Percentiles rank a stretch among this genome's conserved stretches.
Evolutionary conservation across 1,140 invertebrate genomes (phyloP).

Genomic region (Drosophila burlai): DNA sequence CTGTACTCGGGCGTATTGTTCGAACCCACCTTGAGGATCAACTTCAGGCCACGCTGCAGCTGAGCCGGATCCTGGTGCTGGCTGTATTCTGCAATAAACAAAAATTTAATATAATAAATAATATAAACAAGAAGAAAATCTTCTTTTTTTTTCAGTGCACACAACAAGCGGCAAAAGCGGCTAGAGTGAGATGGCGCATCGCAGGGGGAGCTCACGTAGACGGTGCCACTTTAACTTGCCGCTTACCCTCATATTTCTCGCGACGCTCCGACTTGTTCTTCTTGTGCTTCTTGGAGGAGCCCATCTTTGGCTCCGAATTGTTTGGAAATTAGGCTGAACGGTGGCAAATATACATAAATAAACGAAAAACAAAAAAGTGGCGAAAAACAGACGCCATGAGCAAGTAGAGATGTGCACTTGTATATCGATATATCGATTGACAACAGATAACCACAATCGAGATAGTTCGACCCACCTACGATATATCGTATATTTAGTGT

Average conservation of each 20-base stretch:
- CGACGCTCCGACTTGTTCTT: slow-evolving; percentile 90
- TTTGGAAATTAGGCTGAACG: slow-evolving; percentile 15
- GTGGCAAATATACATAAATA: slow-evolving; percentile 43
- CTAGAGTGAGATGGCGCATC: slow-evolving; percentile 24
- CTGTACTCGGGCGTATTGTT: slow-evolving; percentile 90
- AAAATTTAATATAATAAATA: not conserved
- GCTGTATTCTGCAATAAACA: slow-evolving; percentile 79
- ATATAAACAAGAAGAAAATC: not conserved
- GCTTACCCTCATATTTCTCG: slow-evolving; percentile 88
- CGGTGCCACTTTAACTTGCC: not conserved
- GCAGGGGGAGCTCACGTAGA: slow-evolving; percentile 28
- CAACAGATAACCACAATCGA: too few relatives aligned
- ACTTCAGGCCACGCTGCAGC: slow-evolving; percentile 89
- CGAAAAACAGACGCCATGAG: slow-evolving; percentile 36
- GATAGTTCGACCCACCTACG: too few relatives aligned
- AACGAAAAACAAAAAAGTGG: slow-evolving; percentile 68
- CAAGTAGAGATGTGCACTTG: slow-evolving; percentile 6
- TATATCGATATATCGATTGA: slow-evolving; percentile 10
- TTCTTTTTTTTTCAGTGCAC: slow-evolving; percentile 19
- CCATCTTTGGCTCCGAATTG: slow-evolving; percentile 53
- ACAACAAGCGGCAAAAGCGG: slow-evolving; percentile 41
- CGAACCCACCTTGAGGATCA: slow-evolving; percentile 93
- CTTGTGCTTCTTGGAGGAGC: slow-evolving; percentile 89
- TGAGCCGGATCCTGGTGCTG: slow-evolving; percentile 85
- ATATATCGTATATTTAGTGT: too few relatives aligned